Evolutionary conservation across 1,140 invertebrate species (phyloP), one percentile per base, ranked within the genome.

Genomic region (Belonocnema kinseyi): DNA sequence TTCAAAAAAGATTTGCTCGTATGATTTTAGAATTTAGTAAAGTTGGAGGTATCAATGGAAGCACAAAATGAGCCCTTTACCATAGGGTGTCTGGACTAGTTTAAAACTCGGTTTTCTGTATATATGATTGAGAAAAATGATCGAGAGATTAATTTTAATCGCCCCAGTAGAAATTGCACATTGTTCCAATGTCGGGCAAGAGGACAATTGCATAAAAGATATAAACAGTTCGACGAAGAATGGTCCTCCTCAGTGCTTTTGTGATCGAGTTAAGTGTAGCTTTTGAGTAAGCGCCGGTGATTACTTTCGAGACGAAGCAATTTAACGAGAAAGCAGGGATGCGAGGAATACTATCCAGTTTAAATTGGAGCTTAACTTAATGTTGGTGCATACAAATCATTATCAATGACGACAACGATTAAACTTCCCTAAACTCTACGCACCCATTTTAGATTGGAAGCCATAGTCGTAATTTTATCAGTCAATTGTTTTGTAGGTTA

Each of bases 251-350:
- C 46, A 77, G 74, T 66, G 77, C 78, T 79, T 81, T 81, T 81
- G 75, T 70, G 77, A 81, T 83, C 77, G 75, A 72, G 76, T 72
- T 81, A 83, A 83, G 80, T 78, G 83, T 76, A 77, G 76, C 77
- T 80, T 81, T 76, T 75, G 77, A 81, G 77, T 82, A 79, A 83
- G 83, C 83, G 78, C 73, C 56, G 75, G 83, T 79, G 82, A 85
- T 85, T 80, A 82, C 72, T 85, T 79, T 85, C 78, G 77, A 53
- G 77, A 72, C 51, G 70, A 72, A 77, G 78, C 80, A 85, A 85
- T 83, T 82, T 82, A 80, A 56, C 77, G 75, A 79, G 80, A 80
- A 82, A 80, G 77, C 61, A 66, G 26, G 26, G n/a, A 66, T 6
- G 16, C 6, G 26, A 66, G 33, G 26, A 66, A 40, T 66, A 16